Conservation (phyloP, 2,797 vertebrate species). For the Sylvilagus floridanus region DNA sequence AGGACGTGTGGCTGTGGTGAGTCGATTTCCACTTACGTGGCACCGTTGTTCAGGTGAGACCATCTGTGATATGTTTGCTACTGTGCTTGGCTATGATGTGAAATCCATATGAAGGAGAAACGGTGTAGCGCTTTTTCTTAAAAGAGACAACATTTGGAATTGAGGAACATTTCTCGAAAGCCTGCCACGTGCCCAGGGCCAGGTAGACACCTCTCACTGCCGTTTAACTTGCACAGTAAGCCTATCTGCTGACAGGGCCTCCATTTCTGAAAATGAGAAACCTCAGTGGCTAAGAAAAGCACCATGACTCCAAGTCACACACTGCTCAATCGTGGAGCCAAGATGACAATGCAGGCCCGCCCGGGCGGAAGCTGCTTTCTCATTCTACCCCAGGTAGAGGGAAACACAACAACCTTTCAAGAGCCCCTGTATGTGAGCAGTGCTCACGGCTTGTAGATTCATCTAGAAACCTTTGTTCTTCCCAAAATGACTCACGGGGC, state of each 20-base stretch:
- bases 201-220: not conserved
- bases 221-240: not conserved
- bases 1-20: not conserved
- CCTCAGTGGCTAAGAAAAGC: not conserved
- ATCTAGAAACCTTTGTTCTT: not conserved
- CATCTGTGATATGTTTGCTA: conserved; percentile 67
- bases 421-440: not conserved
- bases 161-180: conserved; percentile 20
- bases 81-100: conserved; percentile 18
- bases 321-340: not conserved
- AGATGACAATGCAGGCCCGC: not conserved
- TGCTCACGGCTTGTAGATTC: conserved; percentile 9
- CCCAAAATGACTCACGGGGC: not conserved
- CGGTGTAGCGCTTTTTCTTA: not conserved
- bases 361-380: not conserved
- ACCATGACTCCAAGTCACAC: not conserved
- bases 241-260: not conserved
- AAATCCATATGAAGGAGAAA: conserved; percentile 53
- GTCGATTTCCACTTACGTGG: conserved; percentile 74
- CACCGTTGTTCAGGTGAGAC: conserved; percentile 74
- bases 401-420: not conserved
- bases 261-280: conserved; percentile 28
- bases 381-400: not conserved
- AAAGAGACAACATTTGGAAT: not conserved
- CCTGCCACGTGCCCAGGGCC: not conserved